phyloP scores from a whole-genome alignment of 2,888 invertebrate species.

The Euzetes globulus region DNA sequence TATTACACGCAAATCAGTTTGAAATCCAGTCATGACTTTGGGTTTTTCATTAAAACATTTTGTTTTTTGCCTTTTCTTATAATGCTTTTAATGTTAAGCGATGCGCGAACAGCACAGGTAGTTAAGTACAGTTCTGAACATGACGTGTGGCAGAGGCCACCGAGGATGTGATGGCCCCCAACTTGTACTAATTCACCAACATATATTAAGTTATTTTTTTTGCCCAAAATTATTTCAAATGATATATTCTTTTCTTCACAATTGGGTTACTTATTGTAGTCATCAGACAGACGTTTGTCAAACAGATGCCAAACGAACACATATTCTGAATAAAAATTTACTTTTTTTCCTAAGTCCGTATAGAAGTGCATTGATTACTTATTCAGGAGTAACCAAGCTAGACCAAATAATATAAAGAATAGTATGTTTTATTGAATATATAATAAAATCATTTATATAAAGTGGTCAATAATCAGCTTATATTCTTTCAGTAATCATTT shows the following conservation, averaged over 20 bases:
- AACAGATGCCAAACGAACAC: constrained; percentile 2
- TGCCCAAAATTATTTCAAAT: background rate
- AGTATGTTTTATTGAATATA: too few species aligned
- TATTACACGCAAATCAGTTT: constrained; percentile 7
- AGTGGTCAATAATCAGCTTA: too few species aligned
- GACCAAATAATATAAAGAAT: too few species aligned
- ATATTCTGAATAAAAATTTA: background rate
- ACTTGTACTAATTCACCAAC: background rate
- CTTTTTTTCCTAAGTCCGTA: background rate
- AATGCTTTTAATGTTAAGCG: background rate
- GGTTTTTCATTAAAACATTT: background rate
- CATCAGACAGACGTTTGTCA: background rate
- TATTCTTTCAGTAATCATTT: too few species aligned
- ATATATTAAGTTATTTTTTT: background rate
- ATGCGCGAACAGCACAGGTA: background rate
- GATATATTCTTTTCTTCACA: background rate
- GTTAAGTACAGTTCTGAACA: background rate
- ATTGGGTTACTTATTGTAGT: background rate
- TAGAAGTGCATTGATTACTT: too few species aligned
- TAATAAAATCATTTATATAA: too few species aligned
- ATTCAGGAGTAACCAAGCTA: too few species aligned
- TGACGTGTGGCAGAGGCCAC: constrained; percentile 5
- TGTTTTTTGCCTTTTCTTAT: background rate
- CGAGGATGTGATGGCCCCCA: background rate
- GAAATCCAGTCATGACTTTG: background rate